phyloP scores from a whole-genome alignment of 2,113 vertebrate species.

The Cephalopterus ornatus region DNA sequence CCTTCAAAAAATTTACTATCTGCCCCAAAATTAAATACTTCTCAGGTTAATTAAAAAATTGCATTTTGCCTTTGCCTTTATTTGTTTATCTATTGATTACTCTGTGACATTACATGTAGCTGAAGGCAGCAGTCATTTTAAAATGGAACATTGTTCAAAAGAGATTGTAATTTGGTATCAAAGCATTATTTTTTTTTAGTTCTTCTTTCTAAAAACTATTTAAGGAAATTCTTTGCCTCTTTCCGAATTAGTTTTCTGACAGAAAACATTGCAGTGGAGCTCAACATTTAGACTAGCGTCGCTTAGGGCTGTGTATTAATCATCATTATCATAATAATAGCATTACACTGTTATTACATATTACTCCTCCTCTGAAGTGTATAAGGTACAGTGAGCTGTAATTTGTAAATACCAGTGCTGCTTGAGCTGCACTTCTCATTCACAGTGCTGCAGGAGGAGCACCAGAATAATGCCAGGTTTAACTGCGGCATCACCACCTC shows the following conservation, averaged over 20 bases:
- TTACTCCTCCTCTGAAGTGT: constrained; percentile 19
- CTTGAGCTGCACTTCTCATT: not conserved
- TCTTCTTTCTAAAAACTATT: not conserved
- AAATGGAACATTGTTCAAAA: not conserved
- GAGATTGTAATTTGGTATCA: not conserved
- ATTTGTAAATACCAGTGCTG: not conserved
- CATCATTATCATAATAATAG: constrained; percentile 39
- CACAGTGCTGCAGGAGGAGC: not conserved
- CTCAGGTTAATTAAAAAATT: not conserved
- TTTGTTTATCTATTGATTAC: not conserved
- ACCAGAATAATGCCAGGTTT: not conserved
- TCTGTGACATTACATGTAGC: fast-evolving
- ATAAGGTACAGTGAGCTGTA: not conserved
- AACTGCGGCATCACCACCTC: not conserved
- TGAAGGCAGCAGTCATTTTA: not conserved
- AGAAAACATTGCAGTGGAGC: not conserved
- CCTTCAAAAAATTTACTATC: not conserved
- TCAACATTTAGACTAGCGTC: not conserved
- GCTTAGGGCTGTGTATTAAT: constrained; percentile 21
- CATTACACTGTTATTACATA: not conserved
- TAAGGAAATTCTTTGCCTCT: not conserved
- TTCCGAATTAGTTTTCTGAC: not conserved
- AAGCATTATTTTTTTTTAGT: not conserved
- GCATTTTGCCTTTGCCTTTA: not conserved
- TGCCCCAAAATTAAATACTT: not conserved